Conservation (phyloP, 2,888 invertebrate genomes). For the Kuschelorhynchus macadamiae region DNA sequence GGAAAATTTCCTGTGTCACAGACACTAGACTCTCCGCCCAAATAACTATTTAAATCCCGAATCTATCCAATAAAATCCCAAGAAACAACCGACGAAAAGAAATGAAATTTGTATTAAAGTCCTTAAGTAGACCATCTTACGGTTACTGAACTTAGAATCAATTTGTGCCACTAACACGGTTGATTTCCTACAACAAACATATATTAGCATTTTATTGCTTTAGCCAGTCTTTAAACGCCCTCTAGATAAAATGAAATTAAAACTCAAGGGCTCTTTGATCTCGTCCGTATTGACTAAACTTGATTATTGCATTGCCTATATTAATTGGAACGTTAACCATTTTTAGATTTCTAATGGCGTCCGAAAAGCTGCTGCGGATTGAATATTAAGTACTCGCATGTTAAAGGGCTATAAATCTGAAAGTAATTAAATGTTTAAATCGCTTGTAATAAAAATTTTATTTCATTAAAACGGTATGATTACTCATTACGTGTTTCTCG, state of each 20-base stretch:
- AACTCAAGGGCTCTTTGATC: conserved; percentile 72
- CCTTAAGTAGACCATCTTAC: conserved; percentile 38
- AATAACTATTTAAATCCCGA: no score
- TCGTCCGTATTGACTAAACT: conserved; percentile 69
- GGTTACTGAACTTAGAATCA: conserved; percentile 49
- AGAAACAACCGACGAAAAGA: conserved; percentile 8
- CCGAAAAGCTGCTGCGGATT: background rate
- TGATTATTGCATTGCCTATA: conserved; percentile 61
- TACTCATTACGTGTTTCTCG: no score
- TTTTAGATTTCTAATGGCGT: conserved; percentile 18
- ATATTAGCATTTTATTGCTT: conserved; percentile 81
- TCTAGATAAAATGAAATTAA: conserved; percentile 74
- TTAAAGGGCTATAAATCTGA: background rate
- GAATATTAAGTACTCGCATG: background rate
- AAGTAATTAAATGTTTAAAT: background rate
- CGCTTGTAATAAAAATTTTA: background rate
- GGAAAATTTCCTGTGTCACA: background rate
- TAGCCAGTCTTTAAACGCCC: conserved; percentile 69
- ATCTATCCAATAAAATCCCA: background rate
- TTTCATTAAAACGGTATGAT: no score
- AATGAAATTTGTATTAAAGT: conserved; percentile 18
- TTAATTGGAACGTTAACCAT: conserved; percentile 40
- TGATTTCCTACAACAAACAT: conserved; percentile 79
- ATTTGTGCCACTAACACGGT: conserved; percentile 64
- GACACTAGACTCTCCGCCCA: background rate